Base-by-base conservation (phyloP, 2,888 invertebrate species). In the Meloe dianella region DNA sequence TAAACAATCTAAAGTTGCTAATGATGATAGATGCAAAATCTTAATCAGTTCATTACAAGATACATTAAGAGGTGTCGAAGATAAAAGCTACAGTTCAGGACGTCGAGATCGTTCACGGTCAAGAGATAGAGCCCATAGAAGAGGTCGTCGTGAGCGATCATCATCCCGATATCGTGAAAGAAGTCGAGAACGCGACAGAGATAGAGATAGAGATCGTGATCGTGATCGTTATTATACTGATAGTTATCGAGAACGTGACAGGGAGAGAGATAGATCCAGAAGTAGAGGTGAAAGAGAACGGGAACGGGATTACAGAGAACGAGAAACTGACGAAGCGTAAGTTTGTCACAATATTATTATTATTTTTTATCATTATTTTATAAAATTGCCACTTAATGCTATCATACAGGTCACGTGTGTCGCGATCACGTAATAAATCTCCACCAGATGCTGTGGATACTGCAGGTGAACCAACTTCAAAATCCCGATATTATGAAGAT, bases 1-100 rank as follows among this genome's bases (percentile, higher is more conserved):
- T 75, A 98, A 98, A 83, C 98, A 98, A 87, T 98, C 98, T 64
- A 84, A 81, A 63, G 94, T 96, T 57, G 94, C 96, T 0, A 91
- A 92, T 77, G 98, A 99, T 84, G 99, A 99, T 82, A 90, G 99
- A 54, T 99, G 99, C 87, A 97, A 98, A 86, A 98, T 98, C 76
- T 86, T 99, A 64, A 97, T 99, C 74, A 96, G 95, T 76, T 97
- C 97, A 0, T 88, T 99, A 2, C 81, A 81, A 66, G 98, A 99
- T 82, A 98, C 98, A 1, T 86, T 99, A 51, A 93, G 96, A 83
- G 98, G 98, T 60, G 97, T 99, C 14, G 98, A 99, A 86, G 94
- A 95, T 41, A 99, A 99, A 85, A 97, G 97, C 75, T 98, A 98
- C 82, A 95, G 95, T 74, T 89, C 89, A 54, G 85, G 86, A 54